These are phyloP conservation scores for Drosophila emarginata DNA, from an alignment of 2,888 invertebrate species.

Conservation along the genomic window DNA sequence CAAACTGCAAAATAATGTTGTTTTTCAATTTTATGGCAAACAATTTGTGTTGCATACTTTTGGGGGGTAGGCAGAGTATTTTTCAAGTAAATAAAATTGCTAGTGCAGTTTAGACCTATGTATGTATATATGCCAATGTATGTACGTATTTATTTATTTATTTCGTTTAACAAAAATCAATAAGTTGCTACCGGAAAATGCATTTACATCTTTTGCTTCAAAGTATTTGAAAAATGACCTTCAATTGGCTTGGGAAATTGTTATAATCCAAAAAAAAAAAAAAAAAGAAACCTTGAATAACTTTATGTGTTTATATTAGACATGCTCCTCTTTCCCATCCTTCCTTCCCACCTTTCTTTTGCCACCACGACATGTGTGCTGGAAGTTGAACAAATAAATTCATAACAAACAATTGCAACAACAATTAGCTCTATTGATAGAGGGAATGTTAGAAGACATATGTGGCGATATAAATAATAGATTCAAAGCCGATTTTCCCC, in stretches of 20 bases:
- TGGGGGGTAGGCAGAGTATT: neutral
- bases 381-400: slow-evolving; percentile 36
- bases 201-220: neutral
- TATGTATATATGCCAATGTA: neutral
- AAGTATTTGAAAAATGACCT: slow-evolving; percentile 6
- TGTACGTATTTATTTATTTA: neutral
- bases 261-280: neutral
- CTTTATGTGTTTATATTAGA: neutral
- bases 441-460: slow-evolving; percentile 58
- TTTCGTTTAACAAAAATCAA: neutral
- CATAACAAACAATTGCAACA: slow-evolving; percentile 48
- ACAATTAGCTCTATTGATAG: slow-evolving; percentile 71
- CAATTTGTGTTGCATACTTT: neutral
- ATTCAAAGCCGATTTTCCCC: slow-evolving; percentile 53
- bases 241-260: neutral
- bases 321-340: neutral
- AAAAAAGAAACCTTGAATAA: neutral
- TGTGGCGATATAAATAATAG: slow-evolving; percentile 69
- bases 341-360: neutral
- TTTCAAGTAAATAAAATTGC: neutral
- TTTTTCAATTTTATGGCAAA: neutral
- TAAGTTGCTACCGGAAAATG: neutral
- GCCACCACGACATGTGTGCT: neutral
- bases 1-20: neutral
- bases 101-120: neutral